Percentiles rank a stretch among this genome's conserved stretches.
Evolutionary conservation across 1,140 invertebrate genomes (phyloP).

Genomic region (Drosophila ambigua): DNA sequence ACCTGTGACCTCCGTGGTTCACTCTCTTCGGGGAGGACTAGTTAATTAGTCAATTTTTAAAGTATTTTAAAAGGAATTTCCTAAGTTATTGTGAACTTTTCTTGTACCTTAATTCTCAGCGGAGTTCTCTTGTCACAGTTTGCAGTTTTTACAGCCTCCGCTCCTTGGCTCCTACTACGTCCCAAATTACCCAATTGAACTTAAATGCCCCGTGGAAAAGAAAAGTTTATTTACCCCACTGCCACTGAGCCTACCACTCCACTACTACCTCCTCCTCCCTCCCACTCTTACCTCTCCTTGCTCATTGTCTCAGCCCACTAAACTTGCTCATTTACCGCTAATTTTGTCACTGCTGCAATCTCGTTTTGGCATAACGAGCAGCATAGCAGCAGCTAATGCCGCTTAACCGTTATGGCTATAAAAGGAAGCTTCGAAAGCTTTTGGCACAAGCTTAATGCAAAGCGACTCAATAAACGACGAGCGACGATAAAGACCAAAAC

Average conservation of each 20-base stretch:
- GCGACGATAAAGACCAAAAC: slow-evolving; percentile 16
- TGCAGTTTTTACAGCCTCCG: slow-evolving; percentile 45
- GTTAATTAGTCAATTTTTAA: no score
- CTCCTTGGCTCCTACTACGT: slow-evolving; percentile 19
- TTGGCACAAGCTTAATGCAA: slow-evolving; percentile 37
- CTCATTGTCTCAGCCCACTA: slow-evolving; percentile 58
- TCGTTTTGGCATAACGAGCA: slow-evolving; percentile 37
- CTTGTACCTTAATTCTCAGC: background rate
- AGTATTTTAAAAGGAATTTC: background rate
- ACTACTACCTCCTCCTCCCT: no score
- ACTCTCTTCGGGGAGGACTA: no score
- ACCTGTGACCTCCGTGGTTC: no score
- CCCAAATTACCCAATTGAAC: slow-evolving; percentile 19
- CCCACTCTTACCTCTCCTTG: background rate
- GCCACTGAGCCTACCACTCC: background rate
- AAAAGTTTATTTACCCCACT: slow-evolving; percentile 37
- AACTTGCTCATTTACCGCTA: slow-evolving; percentile 77
- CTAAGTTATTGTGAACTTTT: background rate
- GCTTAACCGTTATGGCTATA: slow-evolving; percentile 56
- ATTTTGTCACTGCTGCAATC: slow-evolving; percentile 72
- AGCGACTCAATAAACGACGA: slow-evolving; percentile 50
- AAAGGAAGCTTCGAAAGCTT: slow-evolving; percentile 34
- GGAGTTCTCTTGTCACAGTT: slow-evolving; percentile 66
- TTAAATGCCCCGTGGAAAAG: slow-evolving; percentile 61
- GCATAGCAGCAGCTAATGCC: slow-evolving; percentile 59